These are phyloP conservation scores for Graphium colonna DNA, from an alignment of 2,888 invertebrate genomes.

Conservation along the genomic window DNA sequence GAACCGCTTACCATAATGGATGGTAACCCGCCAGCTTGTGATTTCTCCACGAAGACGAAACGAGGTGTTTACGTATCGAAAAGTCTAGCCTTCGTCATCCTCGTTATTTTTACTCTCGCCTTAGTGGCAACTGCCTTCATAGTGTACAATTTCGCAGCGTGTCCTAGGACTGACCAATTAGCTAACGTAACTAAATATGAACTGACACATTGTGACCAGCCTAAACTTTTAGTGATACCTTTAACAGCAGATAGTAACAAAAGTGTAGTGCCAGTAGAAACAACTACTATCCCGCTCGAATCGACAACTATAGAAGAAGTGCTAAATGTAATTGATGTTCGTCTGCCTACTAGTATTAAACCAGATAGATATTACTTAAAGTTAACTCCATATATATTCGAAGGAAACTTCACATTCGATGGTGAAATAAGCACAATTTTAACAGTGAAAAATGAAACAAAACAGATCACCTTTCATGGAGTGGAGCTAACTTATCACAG, in stretches of 20 bases:
- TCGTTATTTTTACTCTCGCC: conserved; percentile 82
- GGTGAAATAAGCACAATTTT: conserved; percentile 84
- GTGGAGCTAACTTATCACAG: conserved; percentile 83
- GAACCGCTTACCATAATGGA: conserved; percentile 81
- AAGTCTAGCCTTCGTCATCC: conserved; percentile 81
- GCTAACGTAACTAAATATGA: conserved; percentile 70
- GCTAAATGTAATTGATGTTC: conserved; percentile 72
- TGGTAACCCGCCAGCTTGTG: conserved; percentile 78
- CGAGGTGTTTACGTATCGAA: conserved; percentile 83
- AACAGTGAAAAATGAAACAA: conserved; percentile 80
- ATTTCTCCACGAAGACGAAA: conserved; percentile 82
- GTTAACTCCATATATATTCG: conserved; percentile 85
- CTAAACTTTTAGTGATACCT: conserved; percentile 64
- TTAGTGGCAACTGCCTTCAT: conserved; percentile 86
- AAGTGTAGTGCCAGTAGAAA: conserved; percentile 55
- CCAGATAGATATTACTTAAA: conserved; percentile 86
- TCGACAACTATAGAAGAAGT: conserved; percentile 36
- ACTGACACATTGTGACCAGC: conserved; percentile 63
- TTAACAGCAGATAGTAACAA: conserved; percentile 60
- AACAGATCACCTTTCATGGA: conserved; percentile 87
- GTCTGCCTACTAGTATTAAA: conserved; percentile 83
- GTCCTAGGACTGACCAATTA: conserved; percentile 73
- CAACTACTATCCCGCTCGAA: conserved; percentile 40
- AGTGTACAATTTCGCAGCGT: conserved; percentile 88
- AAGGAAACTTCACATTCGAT: conserved; percentile 88